phyloP scores from a whole-genome alignment of 2,113 vertebrate genomes.

The Collichthys lucidus region DNA sequence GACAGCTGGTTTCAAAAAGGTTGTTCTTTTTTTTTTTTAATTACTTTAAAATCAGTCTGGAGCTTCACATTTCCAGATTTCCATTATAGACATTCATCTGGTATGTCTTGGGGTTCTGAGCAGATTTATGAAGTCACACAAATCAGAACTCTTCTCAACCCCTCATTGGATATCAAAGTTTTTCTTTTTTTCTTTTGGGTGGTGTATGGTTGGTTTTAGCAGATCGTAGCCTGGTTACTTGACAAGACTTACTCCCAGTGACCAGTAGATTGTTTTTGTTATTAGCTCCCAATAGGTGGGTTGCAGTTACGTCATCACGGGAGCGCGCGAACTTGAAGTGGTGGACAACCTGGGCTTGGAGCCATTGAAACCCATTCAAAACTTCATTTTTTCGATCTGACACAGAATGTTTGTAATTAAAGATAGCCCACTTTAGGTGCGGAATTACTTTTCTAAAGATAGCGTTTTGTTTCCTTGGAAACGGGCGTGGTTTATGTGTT shows the following conservation, averaged over 20 bases:
- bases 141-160: slow-evolving; percentile 58
- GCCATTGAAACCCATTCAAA: too few relatives aligned
- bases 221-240: slow-evolving; percentile 50
- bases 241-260: slow-evolving; percentile 36
- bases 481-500: too few relatives aligned
- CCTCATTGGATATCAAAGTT: slow-evolving; percentile 33
- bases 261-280: slow-evolving; percentile 34
- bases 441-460: too few relatives aligned
- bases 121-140: slow-evolving; percentile 52
- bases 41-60: slow-evolving; percentile 83
- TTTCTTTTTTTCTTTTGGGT: slow-evolving; percentile 16
- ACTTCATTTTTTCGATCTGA: too few relatives aligned
- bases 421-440: too few relatives aligned
- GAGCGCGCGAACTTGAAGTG: too few relatives aligned
- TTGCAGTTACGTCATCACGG: too few relatives aligned
- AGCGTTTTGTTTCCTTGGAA: too few relatives aligned
- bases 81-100: slow-evolving; percentile 56
- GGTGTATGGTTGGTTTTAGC: slow-evolving; percentile 58
- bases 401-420: too few relatives aligned
- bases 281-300: slow-evolving; percentile 33
- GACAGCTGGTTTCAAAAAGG: slow-evolving; percentile 94
- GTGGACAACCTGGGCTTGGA: too few relatives aligned
- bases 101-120: slow-evolving; percentile 64
- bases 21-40: slow-evolving; percentile 85
- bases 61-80: slow-evolving; percentile 65